These are phyloP conservation scores for Hemistola chrysoprasaria DNA, from an alignment of 2,888 invertebrate genomes.

Conservation along the genomic window DNA sequence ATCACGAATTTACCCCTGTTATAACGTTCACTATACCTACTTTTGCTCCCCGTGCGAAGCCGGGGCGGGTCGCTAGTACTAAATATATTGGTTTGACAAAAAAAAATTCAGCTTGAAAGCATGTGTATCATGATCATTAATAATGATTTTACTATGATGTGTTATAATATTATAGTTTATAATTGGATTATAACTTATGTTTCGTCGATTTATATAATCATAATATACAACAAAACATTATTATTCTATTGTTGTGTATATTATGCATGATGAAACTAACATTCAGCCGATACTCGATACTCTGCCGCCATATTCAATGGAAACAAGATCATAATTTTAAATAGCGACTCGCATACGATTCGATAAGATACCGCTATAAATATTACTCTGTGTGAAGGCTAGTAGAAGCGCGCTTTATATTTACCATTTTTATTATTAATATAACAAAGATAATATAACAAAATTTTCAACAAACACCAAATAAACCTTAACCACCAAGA, in stretches of 20 bases:
- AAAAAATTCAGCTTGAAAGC: no score
- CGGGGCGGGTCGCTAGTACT: no score
- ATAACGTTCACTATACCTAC: no score
- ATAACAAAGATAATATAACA: constrained; percentile 38
- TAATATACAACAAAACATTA: background rate
- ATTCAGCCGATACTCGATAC: constrained; percentile 1
- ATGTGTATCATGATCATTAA: no score
- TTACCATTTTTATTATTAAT: constrained; percentile 39
- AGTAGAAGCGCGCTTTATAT: constrained; percentile 30
- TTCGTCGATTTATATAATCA: no score
- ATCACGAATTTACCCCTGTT: no score
- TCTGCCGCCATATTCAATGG: constrained; percentile 9
- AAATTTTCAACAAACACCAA: constrained; percentile 12
- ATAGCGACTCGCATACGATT: constrained; percentile 29
- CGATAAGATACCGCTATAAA: constrained; percentile 43
- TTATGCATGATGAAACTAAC: background rate
- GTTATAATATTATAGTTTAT: no score
- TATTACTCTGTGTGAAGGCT: constrained; percentile 37
- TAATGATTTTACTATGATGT: no score
- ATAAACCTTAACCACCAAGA: constrained; percentile 23
- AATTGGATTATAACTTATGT: no score
- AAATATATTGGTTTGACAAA: no score
- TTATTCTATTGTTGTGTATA: background rate
- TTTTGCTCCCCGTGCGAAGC: no score
- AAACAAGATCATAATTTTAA: constrained; percentile 35